Evolutionary conservation across 2,888 invertebrate species (phyloP), one percentile per base, ranked within the genome.

Genomic region (Synanthedon formicaeformis): DNA sequence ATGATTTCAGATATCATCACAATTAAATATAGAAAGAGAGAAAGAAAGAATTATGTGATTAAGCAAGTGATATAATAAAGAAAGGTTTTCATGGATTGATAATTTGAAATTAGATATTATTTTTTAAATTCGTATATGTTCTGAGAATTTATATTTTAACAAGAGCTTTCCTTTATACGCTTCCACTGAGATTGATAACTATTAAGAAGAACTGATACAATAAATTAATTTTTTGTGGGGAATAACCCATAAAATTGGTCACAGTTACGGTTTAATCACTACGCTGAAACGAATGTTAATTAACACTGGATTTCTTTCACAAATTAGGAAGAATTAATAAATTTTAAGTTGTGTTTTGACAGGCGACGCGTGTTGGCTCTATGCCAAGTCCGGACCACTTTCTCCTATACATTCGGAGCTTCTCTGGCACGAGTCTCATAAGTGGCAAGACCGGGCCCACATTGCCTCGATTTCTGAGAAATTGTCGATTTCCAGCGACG

Each of bases 391-490:
- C 60, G 16, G 2, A 45, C 23, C 60, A 62, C 63, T 71, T 80
- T 80, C 82, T 81, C 81, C 67, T 75, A 67, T 61, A 63, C 69
- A 62, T 65, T 69, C 65, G 49, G 71, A 73, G 70, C 67, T 67
- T 64, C 71, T 73, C 71, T 66, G 16, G 16, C 16, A 23, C 12
- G 49, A 18, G 2, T 45, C 13, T 45, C 34, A 10, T 34, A 45
- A n/a, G 18, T 59, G 63, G 64, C 62, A 74, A 71, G 69, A 69
- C 67, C 70, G 70, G 69, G 73, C 78, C 34, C 34, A 76, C 78
- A 82, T 80, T 81, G 78, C 78, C 72, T 73, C 76, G 63, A 72
- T 75, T 83, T 81, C 80, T 75, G 73, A 78, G 81, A 81, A 79
- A 78, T 77, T 72, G 76, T 67, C 75, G 74, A 74, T 75, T 78